Percentiles rank a stretch among this genome's conserved stretches.
These are phyloP conservation scores for Lumbricus terrestris DNA, from an alignment of 2,888 invertebrate genomes.

Conservation along the genomic window DNA sequence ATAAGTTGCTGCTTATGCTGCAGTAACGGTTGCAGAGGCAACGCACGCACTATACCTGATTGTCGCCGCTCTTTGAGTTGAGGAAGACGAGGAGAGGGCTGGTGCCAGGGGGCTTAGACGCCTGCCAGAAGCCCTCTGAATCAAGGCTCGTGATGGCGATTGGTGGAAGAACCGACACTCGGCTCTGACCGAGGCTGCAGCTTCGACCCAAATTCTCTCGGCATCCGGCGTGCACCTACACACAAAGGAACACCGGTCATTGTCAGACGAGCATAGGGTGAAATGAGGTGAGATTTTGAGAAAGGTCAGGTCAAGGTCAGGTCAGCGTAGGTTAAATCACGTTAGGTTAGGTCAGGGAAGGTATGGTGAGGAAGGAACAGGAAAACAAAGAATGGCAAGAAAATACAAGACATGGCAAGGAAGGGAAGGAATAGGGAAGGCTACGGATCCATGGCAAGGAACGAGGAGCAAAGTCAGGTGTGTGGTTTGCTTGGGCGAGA, in stretches of 20 bases:
- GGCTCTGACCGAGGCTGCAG: slow-evolving; percentile 83
- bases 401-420: no score
- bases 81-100: slow-evolving; percentile 91
- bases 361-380: not conserved
- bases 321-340: not conserved
- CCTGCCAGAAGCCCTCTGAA: slow-evolving; percentile 87
- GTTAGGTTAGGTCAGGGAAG: not conserved
- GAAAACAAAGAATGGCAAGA: not conserved
- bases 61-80: slow-evolving; percentile 96
- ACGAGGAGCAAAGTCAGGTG: no score
- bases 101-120: slow-evolving; percentile 69
- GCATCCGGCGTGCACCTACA: slow-evolving; percentile 81
- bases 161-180: slow-evolving; percentile 90
- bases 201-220: slow-evolving; percentile 74
- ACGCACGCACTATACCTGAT: slow-evolving; percentile 70
- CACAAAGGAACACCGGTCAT: no score
- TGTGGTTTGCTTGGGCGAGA: no score
- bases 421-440: no score
- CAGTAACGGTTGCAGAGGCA: not conserved
- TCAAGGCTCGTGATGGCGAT: slow-evolving; percentile 84
- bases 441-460: no score
- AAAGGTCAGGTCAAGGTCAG: not conserved
- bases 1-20: not conserved
- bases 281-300: not conserved
- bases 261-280: no score